These are phyloP conservation scores for Sebastes wilsoni DNA, from an alignment of 2,797 vertebrate species.

Conservation along the genomic window DNA sequence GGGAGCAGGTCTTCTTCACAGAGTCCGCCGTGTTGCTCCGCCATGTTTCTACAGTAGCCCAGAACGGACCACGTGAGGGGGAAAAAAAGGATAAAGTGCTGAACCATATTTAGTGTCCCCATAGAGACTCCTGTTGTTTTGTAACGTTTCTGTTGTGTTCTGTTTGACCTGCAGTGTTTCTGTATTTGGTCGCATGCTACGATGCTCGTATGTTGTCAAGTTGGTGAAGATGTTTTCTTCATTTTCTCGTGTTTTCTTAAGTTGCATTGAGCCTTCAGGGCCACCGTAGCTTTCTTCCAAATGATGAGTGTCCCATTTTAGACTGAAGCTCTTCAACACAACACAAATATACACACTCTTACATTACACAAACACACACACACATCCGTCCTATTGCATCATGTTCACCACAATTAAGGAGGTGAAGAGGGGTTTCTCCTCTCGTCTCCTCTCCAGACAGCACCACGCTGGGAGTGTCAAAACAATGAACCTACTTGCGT, in stretches of 20 bases:
- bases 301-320: background rate
- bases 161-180: background rate
- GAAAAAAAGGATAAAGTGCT: background rate
- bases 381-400: slow-evolving; percentile 17
- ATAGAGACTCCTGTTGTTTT: background rate
- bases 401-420: slow-evolving; percentile 11
- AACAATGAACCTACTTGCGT: slow-evolving; percentile 71
- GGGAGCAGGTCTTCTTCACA: too few species aligned
- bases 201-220: background rate
- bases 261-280: background rate
- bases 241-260: background rate
- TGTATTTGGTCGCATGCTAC: background rate
- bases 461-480: slow-evolving; percentile 76
- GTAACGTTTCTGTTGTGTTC: background rate
- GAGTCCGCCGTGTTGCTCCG: too few species aligned
- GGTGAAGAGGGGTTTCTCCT: slow-evolving; percentile 20
- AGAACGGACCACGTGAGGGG: too few species aligned
- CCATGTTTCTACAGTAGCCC: too few species aligned
- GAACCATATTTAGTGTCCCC: background rate
- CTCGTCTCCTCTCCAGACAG: slow-evolving; percentile 66
- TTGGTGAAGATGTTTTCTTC: background rate
- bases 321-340: background rate
- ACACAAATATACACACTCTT: background rate
- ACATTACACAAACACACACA: background rate
- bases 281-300: background rate